Base-by-base conservation (phyloP, 2,888 invertebrate species). In the Schizotus pectinicornis region DNA sequence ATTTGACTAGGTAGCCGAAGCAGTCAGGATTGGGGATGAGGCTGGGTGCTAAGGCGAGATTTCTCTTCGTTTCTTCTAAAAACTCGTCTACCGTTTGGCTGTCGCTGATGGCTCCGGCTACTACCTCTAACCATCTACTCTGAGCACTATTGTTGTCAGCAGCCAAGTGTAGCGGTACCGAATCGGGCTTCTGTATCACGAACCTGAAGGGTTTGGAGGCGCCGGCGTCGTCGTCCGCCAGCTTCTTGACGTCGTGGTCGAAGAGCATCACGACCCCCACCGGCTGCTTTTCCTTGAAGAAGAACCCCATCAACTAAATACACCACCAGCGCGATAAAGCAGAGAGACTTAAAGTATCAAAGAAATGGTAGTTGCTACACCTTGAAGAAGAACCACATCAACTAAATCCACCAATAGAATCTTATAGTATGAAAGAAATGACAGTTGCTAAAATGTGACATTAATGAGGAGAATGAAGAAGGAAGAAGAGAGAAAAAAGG, bases 1-100 rank as follows among this genome's bases (percentile, higher is more conserved):
- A 84, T 80, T 95, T 95, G 81, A 89, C 88, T 56, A 97, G 85
- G 79, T 92, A 92, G n/a, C 97, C 97, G 75, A 91, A 92, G 80
- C 96, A 97, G 76, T 97, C 96, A 0, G 95, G 92, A 58, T 90
- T 84, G 9, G 87, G 85, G 61, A 96, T 89, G 34, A 88, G 87
- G 47, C 87, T 86, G 0, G 93, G 91, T n/a, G 93, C 88, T 48
- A 93, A 82, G 62, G 90, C 88, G 73, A 94, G 86, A 78, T 92
- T 91, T 61, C 90, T 85, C 76, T 92, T 87, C 14, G 92, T 91
- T 9, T 88, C 85, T 65, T 89, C 90, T 68, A 92, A 78, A 87
- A 90, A 91, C 34, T 87, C 82, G 74, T 87, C 87, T 7, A 74
- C 73, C 11, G 73, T 67, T 59, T 74, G 73, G 48, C 73, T 74